Percentiles rank a stretch among this genome's conserved stretches.
These are phyloP conservation scores for Charanyca ferruginea DNA, from an alignment of 2,888 invertebrate genomes.

Conservation along the genomic window DNA sequence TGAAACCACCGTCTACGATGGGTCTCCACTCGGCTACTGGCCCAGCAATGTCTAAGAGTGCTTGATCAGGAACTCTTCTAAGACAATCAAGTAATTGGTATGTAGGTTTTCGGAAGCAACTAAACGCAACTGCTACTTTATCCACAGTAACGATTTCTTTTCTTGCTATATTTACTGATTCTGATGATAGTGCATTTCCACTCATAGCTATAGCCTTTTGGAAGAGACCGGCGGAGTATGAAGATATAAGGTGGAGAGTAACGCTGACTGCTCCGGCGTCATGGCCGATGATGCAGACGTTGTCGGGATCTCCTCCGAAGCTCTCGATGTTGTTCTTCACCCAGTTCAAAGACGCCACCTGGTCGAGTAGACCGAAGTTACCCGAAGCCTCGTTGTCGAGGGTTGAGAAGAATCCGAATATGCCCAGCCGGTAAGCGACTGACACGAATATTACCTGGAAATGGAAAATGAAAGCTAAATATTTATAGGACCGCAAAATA, in stretches of 20 bases:
- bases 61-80: conserved; percentile 91
- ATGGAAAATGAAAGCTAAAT: conserved; percentile 43
- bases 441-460: conserved; percentile 94
- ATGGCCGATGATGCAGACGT: conserved; percentile 95
- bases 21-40: conserved; percentile 94
- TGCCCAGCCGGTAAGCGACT: conserved; percentile 95
- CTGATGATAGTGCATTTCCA: conserved; percentile 93
- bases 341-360: conserved; percentile 95
- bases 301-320: conserved; percentile 94
- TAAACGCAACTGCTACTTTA: conserved; percentile 92
- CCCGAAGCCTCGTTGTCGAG: conserved; percentile 95
- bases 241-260: conserved; percentile 94
- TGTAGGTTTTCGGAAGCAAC: conserved; percentile 93
- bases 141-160: conserved; percentile 92
- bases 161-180: conserved; percentile 92
- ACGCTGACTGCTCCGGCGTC: conserved; percentile 95
- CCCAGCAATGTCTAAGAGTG: conserved; percentile 92
- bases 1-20: conserved; percentile 93
- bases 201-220: conserved; percentile 96
- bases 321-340: conserved; percentile 94
- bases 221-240: conserved; percentile 93
- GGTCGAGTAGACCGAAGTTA: conserved; percentile 95
- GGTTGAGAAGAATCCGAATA: conserved; percentile 96
- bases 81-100: conserved; percentile 93
- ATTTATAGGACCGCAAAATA: background rate